A percentile compares a stretch with the other conserved stretches of the same genome.
These are phyloP conservation scores for Patagioenas fasciata DNA, from an alignment of 2,113 vertebrate genomes.

Conservation along the genomic window DNA sequence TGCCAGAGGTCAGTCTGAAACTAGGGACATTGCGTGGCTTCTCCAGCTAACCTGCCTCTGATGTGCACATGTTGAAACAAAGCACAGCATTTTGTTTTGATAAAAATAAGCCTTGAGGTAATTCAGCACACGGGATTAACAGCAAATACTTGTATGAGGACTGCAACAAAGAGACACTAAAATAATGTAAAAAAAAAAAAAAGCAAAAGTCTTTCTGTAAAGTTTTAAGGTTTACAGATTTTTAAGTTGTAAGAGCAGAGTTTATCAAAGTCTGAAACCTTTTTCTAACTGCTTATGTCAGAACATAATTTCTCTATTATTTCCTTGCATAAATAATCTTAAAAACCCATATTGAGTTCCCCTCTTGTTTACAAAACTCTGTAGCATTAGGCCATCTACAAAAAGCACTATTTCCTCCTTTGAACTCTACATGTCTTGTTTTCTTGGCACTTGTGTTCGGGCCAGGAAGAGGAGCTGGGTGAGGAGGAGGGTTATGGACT, in stretches of 20 bases:
- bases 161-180: not conserved
- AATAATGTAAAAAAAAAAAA: not conserved
- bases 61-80: constrained; percentile 22
- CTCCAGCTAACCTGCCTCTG: not conserved
- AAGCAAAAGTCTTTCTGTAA: not conserved
- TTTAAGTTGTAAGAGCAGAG: not conserved
- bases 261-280: not conserved
- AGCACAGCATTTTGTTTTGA: constrained; percentile 22
- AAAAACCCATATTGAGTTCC: not conserved
- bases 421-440: not conserved
- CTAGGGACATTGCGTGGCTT: not conserved
- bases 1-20: constrained; percentile 34
- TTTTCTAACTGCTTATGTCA: not conserved
- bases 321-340: not conserved
- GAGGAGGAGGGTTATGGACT: not conserved
- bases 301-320: not conserved
- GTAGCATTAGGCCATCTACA: not conserved
- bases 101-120: constrained; percentile 1
- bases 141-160: not conserved
- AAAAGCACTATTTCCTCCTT: not conserved
- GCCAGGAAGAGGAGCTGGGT: not conserved
- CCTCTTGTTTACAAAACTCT: not conserved
- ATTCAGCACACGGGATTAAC: not conserved
- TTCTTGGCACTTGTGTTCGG: not conserved
- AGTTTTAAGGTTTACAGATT: not conserved